phyloP scores from a whole-genome alignment of 1,140 invertebrate species.

The Meloidogyne exigua region DNA sequence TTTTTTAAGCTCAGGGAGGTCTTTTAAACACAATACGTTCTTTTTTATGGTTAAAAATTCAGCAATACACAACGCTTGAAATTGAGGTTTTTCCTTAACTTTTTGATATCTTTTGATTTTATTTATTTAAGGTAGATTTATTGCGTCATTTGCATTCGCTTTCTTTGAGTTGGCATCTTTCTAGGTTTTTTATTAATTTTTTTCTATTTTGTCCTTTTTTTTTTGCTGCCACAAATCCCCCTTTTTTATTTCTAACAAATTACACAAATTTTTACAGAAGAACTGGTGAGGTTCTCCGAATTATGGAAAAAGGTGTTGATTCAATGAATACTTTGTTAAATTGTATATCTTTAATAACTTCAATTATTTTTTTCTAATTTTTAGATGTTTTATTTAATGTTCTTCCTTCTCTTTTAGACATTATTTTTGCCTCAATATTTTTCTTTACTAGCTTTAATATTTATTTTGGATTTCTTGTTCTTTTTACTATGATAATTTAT shows the following conservation, averaged over 20 bases:
- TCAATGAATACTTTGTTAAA: constrained; percentile 87
- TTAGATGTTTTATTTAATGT: constrained; percentile 71
- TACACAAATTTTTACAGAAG: constrained; percentile 77
- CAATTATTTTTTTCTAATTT: neutral
- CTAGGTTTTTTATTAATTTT: neutral
- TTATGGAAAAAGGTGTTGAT: constrained; percentile 91
- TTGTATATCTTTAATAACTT: constrained; percentile 27
- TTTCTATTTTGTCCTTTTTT: no score
- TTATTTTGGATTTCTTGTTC: constrained; percentile 90
- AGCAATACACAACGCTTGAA: constrained; percentile 90
- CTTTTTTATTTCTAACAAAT: no score
- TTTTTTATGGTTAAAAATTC: constrained; percentile 88
- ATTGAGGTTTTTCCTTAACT: constrained; percentile 55
- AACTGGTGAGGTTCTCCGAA: constrained; percentile 87
- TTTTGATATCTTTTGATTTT: neutral
- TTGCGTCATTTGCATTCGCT: constrained; percentile 61
- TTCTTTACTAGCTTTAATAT: constrained; percentile 82
- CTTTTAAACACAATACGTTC: constrained; percentile 84
- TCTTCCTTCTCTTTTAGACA: constrained; percentile 84
- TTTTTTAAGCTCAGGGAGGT: constrained; percentile 67
- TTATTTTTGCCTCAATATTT: constrained; percentile 84
- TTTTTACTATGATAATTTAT: constrained; percentile 85
- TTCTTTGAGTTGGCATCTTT: constrained; percentile 61
- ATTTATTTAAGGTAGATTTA: constrained; percentile 34
- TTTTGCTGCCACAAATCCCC: no score